Base-by-base conservation (phyloP, 1,140 invertebrate species). In the Bacillus rossius region DNA sequence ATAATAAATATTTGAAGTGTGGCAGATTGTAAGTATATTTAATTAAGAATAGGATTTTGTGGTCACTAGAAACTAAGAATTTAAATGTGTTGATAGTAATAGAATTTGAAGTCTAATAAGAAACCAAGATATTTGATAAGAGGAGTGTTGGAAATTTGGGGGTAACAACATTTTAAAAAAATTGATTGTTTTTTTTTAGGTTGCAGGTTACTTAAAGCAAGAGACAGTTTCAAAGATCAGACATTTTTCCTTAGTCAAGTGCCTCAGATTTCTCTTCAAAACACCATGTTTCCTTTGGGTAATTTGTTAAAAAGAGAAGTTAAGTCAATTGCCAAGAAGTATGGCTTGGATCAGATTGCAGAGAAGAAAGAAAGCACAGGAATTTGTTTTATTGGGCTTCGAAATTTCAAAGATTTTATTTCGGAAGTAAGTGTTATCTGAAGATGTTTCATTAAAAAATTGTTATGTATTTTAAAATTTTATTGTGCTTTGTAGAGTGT, bases 351-450 rank as follows among this genome's bases (percentile, higher is more conserved):
- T 8, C 79, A 79, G 63, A 80, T 98, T 62, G 84, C 85, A n/a
- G 75, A 78, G 19, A 98, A 96, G 68, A 89, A 81, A 69, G 95
- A 98, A 76, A 97, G 93, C 69, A 92, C 89, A 71, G 96, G 96
- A 16, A 97, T 99, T 64, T 99, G 96, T 76, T 98, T 98, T 73
- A 92, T 99, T 69, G 96, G 96, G 19, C 85, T 85, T 70, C 77
- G 86, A 62, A 79, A 82, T 65, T 91, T 91, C 72, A 77, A 85
- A 69, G 63, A 83, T 58, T 92, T 92, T 66, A 91, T 92, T 68
- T 75, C 80, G 22, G 83, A 91, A 72, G 86, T 88, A 75, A 54
- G 20, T 50, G 25, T 25, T 7, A n/a, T 25, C 13, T 8, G 13
- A 8, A n/a, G n/a, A n/a, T n/a, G n/a, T n/a, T n/a, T n/a, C n/a